A percentile compares a stretch with the other conserved stretches of the same genome.
phyloP scores from a whole-genome alignment of 2,113 vertebrate species.

The Ceyx melanurus region DNA sequence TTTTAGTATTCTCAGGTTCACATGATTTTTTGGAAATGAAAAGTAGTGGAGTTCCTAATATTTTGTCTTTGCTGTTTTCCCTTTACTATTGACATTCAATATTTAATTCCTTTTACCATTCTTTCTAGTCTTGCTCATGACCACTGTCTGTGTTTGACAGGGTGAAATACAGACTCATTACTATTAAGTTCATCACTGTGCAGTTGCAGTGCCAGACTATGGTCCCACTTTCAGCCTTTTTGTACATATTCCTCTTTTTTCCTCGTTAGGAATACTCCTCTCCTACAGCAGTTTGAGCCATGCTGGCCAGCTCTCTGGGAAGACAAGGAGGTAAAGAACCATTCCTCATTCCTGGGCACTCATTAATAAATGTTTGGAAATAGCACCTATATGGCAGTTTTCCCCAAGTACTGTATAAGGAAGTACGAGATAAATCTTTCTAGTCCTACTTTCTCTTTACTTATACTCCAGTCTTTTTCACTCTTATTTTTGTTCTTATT shows the following conservation, averaged over 20 bases:
- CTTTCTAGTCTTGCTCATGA: neutral
- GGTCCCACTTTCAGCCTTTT: neutral
- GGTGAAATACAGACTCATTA: neutral
- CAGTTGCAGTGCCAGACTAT: neutral
- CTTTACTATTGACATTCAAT: neutral
- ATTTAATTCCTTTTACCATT: neutral
- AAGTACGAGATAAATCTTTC: neutral
- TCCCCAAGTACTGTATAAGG: neutral
- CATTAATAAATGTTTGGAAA: neutral
- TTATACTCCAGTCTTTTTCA: neutral
- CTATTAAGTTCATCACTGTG: neutral
- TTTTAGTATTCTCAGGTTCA: neutral
- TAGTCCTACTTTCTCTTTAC: neutral
- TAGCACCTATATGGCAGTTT: neutral
- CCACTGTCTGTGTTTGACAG: neutral
- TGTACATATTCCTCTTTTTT: neutral
- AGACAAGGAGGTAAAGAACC: neutral
- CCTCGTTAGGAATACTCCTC: rapidly evolving
- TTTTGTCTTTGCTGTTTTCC: neutral
- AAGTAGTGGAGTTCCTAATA: neutral
- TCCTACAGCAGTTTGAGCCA: neutral
- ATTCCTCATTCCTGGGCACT: neutral
- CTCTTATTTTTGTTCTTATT: neutral
- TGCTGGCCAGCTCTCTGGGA: neutral
- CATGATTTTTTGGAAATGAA: neutral